Evolutionary conservation across 1,140 invertebrate genomes (phyloP).

Genomic region (Choristoneura fumiferana): DNA sequence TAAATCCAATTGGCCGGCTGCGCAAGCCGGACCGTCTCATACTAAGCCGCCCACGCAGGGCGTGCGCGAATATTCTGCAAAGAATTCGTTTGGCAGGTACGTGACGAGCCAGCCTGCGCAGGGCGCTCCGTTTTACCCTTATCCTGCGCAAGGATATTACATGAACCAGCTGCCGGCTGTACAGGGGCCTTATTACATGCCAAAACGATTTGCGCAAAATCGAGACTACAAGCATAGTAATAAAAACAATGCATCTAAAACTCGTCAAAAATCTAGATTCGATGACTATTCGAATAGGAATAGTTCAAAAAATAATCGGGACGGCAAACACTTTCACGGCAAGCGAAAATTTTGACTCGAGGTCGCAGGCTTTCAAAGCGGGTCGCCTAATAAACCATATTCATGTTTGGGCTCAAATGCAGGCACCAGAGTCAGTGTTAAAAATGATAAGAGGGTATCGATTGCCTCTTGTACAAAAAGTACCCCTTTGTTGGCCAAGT

Average conservation of each 20-base stretch:
- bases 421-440: not conserved
- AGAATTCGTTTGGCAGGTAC: no score
- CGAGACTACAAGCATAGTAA: not conserved
- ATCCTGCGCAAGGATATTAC: not conserved
- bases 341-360: slow-evolving; percentile 13
- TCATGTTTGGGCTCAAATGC: not conserved
- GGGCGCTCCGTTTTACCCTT: slow-evolving; percentile 2
- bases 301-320: no score
- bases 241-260: no score
- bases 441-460: slow-evolving; percentile 18
- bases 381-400: not conserved
- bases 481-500: no score
- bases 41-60: not conserved
- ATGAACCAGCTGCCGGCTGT: no score
- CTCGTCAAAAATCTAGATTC: no score
- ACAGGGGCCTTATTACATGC: no score
- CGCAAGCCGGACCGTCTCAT: not conserved
- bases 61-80: not conserved
- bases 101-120: no score
- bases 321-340: no score
- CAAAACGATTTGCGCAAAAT: not conserved
- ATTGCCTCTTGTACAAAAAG: not conserved
- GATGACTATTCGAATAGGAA: not conserved
- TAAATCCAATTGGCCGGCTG: not conserved
- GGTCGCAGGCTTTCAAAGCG: slow-evolving; percentile 15